A percentile compares a stretch with the other conserved stretches of the same genome.
phyloP scores from a whole-genome alignment of 2,888 invertebrate species.

The Cacoxenus indagator region DNA sequence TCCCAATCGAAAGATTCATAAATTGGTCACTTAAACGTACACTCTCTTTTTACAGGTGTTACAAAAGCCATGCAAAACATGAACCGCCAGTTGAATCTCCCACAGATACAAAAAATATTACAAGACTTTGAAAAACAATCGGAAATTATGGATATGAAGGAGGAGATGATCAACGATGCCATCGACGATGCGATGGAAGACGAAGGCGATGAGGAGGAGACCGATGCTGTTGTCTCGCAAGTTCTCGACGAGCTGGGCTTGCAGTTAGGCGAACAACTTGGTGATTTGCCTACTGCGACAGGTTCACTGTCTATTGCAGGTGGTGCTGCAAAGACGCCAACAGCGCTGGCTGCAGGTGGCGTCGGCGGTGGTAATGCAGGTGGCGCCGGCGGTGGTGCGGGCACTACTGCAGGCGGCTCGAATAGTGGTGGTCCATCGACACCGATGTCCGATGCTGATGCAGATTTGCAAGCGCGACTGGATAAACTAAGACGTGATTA shows the following conservation, averaged over 20 bases:
- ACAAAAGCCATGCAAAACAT: slow-evolving; percentile 98
- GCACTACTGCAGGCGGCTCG: slow-evolving; percentile 69
- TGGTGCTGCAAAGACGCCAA: slow-evolving; percentile 76
- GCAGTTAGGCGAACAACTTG: slow-evolving; percentile 92
- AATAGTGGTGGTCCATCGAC: slow-evolving; percentile 71
- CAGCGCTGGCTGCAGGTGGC: slow-evolving; percentile 72
- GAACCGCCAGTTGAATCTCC: slow-evolving; percentile 97
- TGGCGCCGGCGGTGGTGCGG: slow-evolving; percentile 68
- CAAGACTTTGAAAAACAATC: slow-evolving; percentile 99
- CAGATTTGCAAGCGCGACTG: slow-evolving; percentile 95
- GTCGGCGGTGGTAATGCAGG: slow-evolving; percentile 70
- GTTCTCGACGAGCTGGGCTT: slow-evolving; percentile 97
- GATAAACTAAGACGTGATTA: slow-evolving; percentile 94
- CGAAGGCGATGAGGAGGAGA: slow-evolving; percentile 98
- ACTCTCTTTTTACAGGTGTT: slow-evolving; percentile 78
- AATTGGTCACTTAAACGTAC: background rate
- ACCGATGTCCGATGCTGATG: slow-evolving; percentile 87
- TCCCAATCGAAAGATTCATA: background rate
- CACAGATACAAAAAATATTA: slow-evolving; percentile 97
- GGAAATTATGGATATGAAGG: slow-evolving; percentile 99
- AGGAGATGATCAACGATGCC: slow-evolving; percentile 99
- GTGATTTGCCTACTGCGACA: slow-evolving; percentile 82
- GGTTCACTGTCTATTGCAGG: slow-evolving; percentile 74
- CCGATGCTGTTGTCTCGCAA: slow-evolving; percentile 95
- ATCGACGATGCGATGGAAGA: slow-evolving; percentile 99